A percentile compares a stretch with the other conserved stretches of the same genome.
phyloP scores from a whole-genome alignment of 2,888 invertebrate species.

The Andrena trimmerana region DNA sequence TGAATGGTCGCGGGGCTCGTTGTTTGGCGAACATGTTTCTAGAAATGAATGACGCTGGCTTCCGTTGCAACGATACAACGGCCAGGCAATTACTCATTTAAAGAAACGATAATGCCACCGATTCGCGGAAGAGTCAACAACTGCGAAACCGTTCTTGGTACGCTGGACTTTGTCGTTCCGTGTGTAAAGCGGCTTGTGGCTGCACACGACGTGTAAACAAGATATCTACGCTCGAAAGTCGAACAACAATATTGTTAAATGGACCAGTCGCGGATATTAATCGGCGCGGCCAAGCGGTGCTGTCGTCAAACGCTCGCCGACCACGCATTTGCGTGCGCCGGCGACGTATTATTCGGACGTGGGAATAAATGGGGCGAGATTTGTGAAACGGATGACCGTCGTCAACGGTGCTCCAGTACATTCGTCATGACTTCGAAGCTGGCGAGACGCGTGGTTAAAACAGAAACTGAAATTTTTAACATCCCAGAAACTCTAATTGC shows the following conservation, averaged over 20 bases:
- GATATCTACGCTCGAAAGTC: conserved; percentile 63
- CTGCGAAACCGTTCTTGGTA: conserved; percentile 59
- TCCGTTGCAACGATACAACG: conserved; percentile 43
- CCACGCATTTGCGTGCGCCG: conserved; percentile 9
- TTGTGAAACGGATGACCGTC: conserved; percentile 46
- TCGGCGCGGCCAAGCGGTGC: conserved; percentile 15
- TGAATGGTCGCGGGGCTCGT: not conserved
- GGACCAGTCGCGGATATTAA: conserved; percentile 55
- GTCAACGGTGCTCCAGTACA: conserved; percentile 24
- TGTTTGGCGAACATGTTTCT: conserved; percentile 6
- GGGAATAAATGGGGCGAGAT: conserved; percentile 39
- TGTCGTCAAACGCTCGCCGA: conserved; percentile 33
- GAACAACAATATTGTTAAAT: conserved; percentile 59
- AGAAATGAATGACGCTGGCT: not conserved
- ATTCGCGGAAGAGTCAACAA: conserved; percentile 73
- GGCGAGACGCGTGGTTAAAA: not conserved
- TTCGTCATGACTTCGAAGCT: conserved; percentile 31
- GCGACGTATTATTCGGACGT: conserved; percentile 10
- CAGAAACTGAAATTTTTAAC: not conserved
- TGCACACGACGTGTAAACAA: conserved; percentile 68
- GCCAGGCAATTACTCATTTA: conserved; percentile 66
- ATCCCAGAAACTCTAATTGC: not conserved
- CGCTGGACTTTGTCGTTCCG: conserved; percentile 73
- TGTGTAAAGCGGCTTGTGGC: conserved; percentile 21
- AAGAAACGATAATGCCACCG: conserved; percentile 68